Evolutionary conservation across 2,797 vertebrate species (phyloP), one percentile per base, ranked within the genome.

Genomic region (Mus minutoides): DNA sequence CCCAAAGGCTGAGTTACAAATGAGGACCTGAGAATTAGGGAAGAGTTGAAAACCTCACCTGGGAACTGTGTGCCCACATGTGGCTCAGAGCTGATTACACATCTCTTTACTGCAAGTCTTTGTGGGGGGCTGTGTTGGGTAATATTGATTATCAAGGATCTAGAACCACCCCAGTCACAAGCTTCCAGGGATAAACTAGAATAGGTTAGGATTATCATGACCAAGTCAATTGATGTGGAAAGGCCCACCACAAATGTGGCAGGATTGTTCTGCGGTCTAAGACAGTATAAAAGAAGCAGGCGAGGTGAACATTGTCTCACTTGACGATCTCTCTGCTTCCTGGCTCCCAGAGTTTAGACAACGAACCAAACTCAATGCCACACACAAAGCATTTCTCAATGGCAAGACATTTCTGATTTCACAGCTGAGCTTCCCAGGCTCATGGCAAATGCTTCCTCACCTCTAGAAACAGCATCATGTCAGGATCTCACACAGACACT

Each of bases 381-480:
- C 52, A 16, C 80, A 37, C 37, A 21, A 80, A 31, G 21, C n/a
- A 75, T 64, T 94, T 95, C 71, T 91, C 37, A 75, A 1, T 62
- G 16, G n/a, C 46, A 86, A 92, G 31, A 26, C 10, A 43, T 89
- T 91, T 92, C 54, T 88, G 71, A 64, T 22, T 94, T 95, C 43
- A 40, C 11, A 62, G 37, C 79, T 7, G 54, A 58, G 22, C 71
- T 84, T 82, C 58, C 54, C 69, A 90, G 26, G 90, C 92, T 89
- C 40, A 26, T 31, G 46, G 79, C 40, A 90, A 86, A 96, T 14
- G 60, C 49, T 14, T 71, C 43, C 58, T 95, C 64, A 22, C 43
- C 84, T 88, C 71, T 96, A 85, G 88, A 95, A 67, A 91, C 86
- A 84, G 62, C 91, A 89, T 29, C 92, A 67, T 73, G 49, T 56